These are phyloP conservation scores for Tridacna gigas DNA, from an alignment of 2,888 invertebrate genomes.

Conservation along the genomic window DNA sequence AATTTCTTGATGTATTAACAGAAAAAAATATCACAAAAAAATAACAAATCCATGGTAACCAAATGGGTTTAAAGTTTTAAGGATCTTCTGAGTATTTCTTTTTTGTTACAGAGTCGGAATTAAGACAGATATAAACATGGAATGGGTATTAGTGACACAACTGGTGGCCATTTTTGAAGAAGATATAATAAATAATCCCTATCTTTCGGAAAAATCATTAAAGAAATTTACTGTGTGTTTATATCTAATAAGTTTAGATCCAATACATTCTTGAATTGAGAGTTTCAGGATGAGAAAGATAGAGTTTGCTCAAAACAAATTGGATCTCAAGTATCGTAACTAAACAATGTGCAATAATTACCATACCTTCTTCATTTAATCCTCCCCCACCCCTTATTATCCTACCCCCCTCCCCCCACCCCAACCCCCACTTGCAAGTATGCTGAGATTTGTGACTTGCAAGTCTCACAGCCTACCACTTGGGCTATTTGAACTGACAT, in stretches of 20 bases:
- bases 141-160: constrained; percentile 10
- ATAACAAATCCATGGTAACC: constrained; percentile 26
- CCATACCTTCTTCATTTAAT: no score
- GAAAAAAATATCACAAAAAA: constrained; percentile 5
- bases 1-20: not conserved
- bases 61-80: constrained; percentile 25
- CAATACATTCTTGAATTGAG: not conserved
- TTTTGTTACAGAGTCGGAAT: constrained; percentile 2
- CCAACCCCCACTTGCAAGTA: no score
- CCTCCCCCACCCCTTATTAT: no score
- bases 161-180: constrained; percentile 25
- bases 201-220: not conserved
- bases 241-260: not conserved
- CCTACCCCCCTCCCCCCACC: no score
- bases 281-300: no score
- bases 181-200: not conserved
- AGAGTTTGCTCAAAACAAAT: no score
- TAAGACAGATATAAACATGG: not conserved
- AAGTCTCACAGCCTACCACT: no score
- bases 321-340: no score
- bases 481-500: no score
- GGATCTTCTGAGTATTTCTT: constrained; percentile 4
- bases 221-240: not conserved
- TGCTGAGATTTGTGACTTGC: no score
- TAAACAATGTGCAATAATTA: no score